A percentile compares a stretch with the other conserved stretches of the same genome.
Conservation (phyloP, 2,888 invertebrate species). For the Sarcophaga carnaria region DNA sequence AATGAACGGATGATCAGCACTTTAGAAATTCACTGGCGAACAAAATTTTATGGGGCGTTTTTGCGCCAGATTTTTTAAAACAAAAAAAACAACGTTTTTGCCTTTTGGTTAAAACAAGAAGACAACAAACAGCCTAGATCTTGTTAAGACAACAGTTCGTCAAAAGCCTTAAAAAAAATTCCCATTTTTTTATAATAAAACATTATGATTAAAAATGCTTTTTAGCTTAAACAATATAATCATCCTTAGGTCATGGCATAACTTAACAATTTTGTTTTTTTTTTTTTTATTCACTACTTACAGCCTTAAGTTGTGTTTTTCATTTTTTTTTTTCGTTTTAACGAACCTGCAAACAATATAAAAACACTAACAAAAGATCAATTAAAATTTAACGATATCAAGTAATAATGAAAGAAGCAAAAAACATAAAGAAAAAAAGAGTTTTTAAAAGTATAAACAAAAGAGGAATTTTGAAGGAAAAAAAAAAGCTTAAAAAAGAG, state of each 20-base stretch:
- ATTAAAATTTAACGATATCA: conserved; percentile 81
- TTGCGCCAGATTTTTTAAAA: conserved; percentile 66
- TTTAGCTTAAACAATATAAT: conserved; percentile 41
- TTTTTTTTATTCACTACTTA: neutral
- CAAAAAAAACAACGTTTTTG: conserved; percentile 38
- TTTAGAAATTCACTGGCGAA: conserved; percentile 14
- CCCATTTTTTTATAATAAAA: conserved; percentile 35
- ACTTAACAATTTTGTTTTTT: neutral
- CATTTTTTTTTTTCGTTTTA: neutral
- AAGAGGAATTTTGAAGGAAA: neutral
- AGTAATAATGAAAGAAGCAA: conserved; percentile 63
- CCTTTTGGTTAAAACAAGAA: conserved; percentile 33
- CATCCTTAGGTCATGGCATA: neutral
- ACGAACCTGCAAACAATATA: conserved; percentile 21
- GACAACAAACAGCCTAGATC: conserved; percentile 73
- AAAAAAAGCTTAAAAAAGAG: neutral
- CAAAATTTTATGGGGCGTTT: conserved; percentile 67
- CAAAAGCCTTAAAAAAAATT: conserved; percentile 65
- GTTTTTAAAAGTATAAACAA: neutral
- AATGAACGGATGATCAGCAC: conserved; percentile 75
- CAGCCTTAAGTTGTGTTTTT: neutral
- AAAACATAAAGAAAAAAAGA: neutral
- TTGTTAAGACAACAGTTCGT: conserved; percentile 78
- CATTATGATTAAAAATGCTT: conserved; percentile 78
- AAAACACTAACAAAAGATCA: conserved; percentile 73